Conservation (phyloP, 2,113 vertebrate genomes). For the Genyomyrus donnyi region DNA sequence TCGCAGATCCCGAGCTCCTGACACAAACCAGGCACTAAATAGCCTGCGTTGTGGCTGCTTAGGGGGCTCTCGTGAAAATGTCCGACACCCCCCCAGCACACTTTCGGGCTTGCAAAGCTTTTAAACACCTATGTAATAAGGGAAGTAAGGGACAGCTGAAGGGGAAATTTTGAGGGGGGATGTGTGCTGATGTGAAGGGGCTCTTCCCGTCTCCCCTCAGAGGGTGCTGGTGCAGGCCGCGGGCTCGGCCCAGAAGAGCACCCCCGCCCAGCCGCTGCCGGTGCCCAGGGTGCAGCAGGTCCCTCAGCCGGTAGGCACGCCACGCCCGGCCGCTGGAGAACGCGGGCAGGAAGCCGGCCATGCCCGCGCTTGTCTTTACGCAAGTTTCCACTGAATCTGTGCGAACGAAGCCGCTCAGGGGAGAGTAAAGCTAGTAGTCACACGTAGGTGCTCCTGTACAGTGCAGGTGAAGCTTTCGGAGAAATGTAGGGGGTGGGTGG, state of each 20-base stretch:
- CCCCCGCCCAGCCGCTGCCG: constrained; percentile 78
- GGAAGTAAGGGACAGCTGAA: constrained; percentile 22
- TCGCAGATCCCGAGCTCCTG: not conserved
- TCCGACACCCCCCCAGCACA: not conserved
- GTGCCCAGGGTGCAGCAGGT: constrained; percentile 84
- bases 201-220: constrained; percentile 64
- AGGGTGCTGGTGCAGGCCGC: constrained; percentile 87
- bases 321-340: not conserved
- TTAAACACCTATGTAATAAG: not conserved
- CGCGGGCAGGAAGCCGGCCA: not conserved
- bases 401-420: not conserved
- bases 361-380: not conserved
- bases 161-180: constrained; percentile 2
- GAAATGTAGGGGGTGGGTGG: not conserved
- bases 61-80: not conserved
- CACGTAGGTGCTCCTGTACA: not conserved
- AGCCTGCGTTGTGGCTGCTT: not conserved
- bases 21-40: not conserved
- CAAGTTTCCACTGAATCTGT: not conserved
- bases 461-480: not conserved
- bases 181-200: constrained; percentile 30
- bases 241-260: constrained; percentile 80
- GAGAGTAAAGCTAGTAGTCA: not conserved
- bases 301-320: constrained; percentile 77
- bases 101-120: not conserved